phyloP scores from a whole-genome alignment of 1,140 invertebrate genomes.

The Babylonia areolata region DNA sequence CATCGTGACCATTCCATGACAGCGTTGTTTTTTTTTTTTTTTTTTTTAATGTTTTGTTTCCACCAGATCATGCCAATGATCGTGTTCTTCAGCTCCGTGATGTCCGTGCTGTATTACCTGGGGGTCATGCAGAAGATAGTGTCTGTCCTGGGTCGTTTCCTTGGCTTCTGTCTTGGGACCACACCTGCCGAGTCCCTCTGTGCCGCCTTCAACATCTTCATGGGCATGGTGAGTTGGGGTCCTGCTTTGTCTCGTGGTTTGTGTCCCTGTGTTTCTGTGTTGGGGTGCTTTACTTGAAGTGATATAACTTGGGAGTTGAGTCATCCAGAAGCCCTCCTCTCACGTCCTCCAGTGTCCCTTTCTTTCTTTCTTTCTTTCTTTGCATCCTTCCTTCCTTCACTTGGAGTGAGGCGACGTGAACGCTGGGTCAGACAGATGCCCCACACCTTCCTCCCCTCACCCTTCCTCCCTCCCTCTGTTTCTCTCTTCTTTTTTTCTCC shows the following conservation, averaged over 20 bases:
- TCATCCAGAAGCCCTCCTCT: too few species aligned
- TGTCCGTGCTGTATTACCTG: slow-evolving; percentile 71
- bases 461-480: not conserved
- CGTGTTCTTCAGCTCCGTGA: slow-evolving; percentile 71
- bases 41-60: not conserved
- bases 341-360: not conserved
- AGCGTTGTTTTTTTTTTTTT: not conserved
- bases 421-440: slow-evolving; percentile 66
- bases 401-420: too few species aligned
- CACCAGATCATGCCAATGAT: slow-evolving; percentile 69
- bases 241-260: not conserved
- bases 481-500: not conserved
- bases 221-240: slow-evolving; percentile 65
- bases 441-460: too few species aligned
- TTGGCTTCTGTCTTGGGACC: slow-evolving; percentile 64
- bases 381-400: not conserved
- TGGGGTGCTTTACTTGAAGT: too few species aligned
- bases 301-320: too few species aligned
- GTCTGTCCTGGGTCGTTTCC: slow-evolving; percentile 60
- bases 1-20: too few species aligned
- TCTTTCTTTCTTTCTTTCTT: not conserved
- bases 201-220: slow-evolving; percentile 74
- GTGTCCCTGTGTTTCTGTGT: not conserved
- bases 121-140: slow-evolving; percentile 72
- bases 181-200: slow-evolving; percentile 71